A percentile compares a stretch with the other conserved stretches of the same genome.
phyloP scores from a whole-genome alignment of 92 coral and sea anemone species.

The Heliopora coerulea region DNA sequence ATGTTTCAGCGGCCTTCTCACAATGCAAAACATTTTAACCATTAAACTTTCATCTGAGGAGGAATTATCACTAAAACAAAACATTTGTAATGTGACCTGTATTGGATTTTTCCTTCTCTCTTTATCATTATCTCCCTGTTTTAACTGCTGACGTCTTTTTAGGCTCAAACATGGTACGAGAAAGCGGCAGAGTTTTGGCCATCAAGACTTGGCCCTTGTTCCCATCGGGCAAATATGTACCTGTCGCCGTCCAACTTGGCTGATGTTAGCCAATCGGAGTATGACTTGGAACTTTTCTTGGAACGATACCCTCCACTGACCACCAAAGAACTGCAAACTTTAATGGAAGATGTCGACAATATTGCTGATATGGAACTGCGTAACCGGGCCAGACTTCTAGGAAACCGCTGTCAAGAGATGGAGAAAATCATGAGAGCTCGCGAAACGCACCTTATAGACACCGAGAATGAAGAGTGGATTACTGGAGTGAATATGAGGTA shows the following conservation, averaged over 20 bases:
- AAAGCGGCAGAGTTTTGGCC: constrained; percentile 75
- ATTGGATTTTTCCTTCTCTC: no score
- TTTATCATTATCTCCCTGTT: no score
- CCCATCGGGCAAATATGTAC: constrained; percentile 30
- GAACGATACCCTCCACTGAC: constrained; percentile 77
- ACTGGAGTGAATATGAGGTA: not conserved
- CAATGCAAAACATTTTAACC: no score
- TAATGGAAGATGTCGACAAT: constrained; percentile 59
- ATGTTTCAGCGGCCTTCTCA: no score
- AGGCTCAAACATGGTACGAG: constrained; percentile 88
- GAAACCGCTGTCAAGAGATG: constrained; percentile 75
- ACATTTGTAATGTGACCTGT: no score
- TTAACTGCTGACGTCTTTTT: not conserved
- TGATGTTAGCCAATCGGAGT: constrained; percentile 52
- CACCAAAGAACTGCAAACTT: constrained; percentile 60
- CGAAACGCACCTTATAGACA: constrained; percentile 56
- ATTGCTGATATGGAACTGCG: constrained; percentile 61
- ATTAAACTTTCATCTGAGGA: no score
- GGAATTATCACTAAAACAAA: no score
- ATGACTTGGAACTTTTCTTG: constrained; percentile 58
- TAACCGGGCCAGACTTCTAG: constrained; percentile 63
- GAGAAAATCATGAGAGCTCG: constrained; percentile 71
- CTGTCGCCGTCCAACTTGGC: constrained; percentile 51
- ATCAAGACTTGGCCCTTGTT: constrained; percentile 29
- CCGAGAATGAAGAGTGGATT: constrained; percentile 11